phyloP scores from a whole-genome alignment of 1,140 invertebrate species.

The Myzus persicae region DNA sequence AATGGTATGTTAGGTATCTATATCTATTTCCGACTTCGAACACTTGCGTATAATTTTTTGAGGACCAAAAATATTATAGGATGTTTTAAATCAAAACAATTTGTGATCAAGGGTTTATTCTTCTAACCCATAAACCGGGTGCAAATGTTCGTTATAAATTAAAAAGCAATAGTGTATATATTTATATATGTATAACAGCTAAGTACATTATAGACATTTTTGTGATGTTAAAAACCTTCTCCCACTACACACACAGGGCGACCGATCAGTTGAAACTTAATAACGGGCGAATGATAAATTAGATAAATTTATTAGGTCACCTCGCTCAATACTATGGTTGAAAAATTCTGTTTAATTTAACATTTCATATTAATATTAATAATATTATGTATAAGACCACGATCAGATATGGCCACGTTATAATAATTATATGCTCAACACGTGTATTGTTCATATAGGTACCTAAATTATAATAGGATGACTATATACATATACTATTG shows the following conservation, averaged over 20 bases:
- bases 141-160: no score
- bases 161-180: no score
- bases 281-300: background rate
- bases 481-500: conserved; percentile 1
- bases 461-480: background rate
- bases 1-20: background rate
- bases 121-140: background rate
- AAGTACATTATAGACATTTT: background rate
- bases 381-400: background rate
- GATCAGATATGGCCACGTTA: background rate
- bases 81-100: background rate
- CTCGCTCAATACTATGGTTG: background rate
- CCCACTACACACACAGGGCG: no score
- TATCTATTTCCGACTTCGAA: no score
- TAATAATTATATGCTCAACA: conserved; percentile 23
- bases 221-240: background rate
- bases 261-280: background rate
- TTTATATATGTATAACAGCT: background rate
- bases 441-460: background rate
- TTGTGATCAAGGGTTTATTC: background rate
- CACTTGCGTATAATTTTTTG: background rate
- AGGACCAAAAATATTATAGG: background rate
- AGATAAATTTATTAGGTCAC: background rate
- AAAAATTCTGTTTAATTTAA: background rate
- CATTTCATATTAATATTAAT: background rate